phyloP scores from a whole-genome alignment of 2,797 vertebrate genomes.

The Mormyrus hasselquistii region DNA sequence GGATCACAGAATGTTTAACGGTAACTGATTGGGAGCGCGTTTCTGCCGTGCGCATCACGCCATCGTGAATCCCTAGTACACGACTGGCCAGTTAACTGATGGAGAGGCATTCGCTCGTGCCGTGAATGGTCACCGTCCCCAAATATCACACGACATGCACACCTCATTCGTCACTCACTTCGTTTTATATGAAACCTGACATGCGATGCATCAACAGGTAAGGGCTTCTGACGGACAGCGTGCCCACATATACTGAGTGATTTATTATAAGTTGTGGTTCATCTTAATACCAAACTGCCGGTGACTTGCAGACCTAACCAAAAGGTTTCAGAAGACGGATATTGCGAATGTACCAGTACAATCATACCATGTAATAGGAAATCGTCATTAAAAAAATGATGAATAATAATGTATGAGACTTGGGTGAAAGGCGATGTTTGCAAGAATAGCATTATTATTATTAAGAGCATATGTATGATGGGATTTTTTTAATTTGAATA shows the following conservation, averaged over 20 bases:
- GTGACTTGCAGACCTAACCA: not conserved
- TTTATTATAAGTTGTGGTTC: not conserved
- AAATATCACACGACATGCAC: not conserved
- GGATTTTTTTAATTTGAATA: not conserved
- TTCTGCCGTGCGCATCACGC: not conserved
- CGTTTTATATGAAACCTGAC: not conserved
- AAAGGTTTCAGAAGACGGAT: not conserved
- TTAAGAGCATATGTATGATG: not conserved
- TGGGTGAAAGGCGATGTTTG: not conserved
- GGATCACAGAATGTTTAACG: not conserved
- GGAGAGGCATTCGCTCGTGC: not conserved
- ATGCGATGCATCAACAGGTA: not conserved
- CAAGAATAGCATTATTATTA: not conserved
- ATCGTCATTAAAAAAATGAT: not conserved
- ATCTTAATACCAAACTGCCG: not conserved
- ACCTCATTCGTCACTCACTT: not conserved
- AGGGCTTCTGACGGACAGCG: not conserved
- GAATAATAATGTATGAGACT: not conserved
- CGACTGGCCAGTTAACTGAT: not conserved
- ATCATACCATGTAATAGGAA: not conserved
- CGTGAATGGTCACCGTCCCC: not conserved
- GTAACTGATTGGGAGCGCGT: not conserved
- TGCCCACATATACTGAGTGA: not conserved
- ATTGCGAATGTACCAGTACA: not conserved
- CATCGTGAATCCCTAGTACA: not conserved